Base-by-base conservation (phyloP, 2,113 vertebrate genomes). In the Mystacornis crossleyi region DNA sequence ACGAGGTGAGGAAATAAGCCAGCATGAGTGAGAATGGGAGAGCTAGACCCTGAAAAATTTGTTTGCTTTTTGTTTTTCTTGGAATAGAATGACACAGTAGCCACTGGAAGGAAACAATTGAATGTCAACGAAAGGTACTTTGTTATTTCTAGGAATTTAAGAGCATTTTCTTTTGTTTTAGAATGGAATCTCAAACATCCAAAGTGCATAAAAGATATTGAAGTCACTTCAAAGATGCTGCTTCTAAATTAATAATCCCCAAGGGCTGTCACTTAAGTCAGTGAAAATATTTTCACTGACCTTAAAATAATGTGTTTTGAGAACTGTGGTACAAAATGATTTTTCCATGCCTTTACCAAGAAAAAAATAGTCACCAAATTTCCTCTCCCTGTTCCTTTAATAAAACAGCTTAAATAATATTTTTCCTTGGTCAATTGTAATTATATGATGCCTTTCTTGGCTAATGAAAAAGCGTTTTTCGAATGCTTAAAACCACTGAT, bases 241-340 rank as follows among this genome's bases (percentile, higher is more conserved):
- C 31, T 92, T 77, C 78, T 64, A 92, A 89, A 83, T 55, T 67
- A 78, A 51, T 66, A 66, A 70, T 66, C 29, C 74, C 33, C 33
- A 89, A 58, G 18, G 20, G 28, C n/a, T 69, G 23, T 33, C 54
- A 61, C 36, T 75, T 79, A 83, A 40, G 66, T 55, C 33, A 71
- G 51, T 51, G 33, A 78, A 91, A 94, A 86, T 80, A 62, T 81
- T 96, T 90, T 83, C 38, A 62, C 14, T 77, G 48, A 73, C 64
- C 17, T 89, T 81, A 82, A 90, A 90, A 86, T 50, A 1, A 66
- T 12, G 3, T 48, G 9, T 81, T 82, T 73, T 83, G 47, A 90
- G 42, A 86, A 84, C 28, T 33, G 28, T 24, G 42, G 33, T 78
- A 19, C 45, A 70, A 62, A 95, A 74, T 48, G 50, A 8, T 14